phyloP scores from a whole-genome alignment of 2,888 invertebrate species.

The Sphecodes monilicornis region DNA sequence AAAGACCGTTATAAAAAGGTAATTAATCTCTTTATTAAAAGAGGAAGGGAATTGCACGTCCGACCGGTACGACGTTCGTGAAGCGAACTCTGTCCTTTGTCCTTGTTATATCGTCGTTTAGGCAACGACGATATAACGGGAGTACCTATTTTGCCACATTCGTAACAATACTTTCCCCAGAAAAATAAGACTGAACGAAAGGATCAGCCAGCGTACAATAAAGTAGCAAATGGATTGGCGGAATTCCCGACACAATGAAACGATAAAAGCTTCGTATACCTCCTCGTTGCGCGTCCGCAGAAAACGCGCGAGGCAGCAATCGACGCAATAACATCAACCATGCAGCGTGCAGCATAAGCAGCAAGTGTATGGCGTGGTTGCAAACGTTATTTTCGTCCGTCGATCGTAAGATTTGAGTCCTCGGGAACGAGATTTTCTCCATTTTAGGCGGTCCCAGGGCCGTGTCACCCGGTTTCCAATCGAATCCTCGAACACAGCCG shows the following conservation, averaged over 20 bases:
- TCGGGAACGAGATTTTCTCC: neutral
- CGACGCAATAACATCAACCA: neutral
- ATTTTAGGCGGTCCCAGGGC: neutral
- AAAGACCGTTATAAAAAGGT: too few species aligned
- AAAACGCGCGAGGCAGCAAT: neutral
- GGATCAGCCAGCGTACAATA: neutral
- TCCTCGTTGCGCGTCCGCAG: neutral
- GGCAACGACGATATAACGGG: too few species aligned
- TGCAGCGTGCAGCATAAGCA: neutral
- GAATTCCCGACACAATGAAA: neutral
- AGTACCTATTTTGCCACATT: too few species aligned
- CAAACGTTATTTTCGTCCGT: neutral
- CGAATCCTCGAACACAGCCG: neutral
- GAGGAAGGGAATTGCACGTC: too few species aligned
- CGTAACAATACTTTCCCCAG: too few species aligned
- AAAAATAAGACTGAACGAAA: neutral
- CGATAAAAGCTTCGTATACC: neutral
- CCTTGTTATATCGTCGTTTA: too few species aligned
- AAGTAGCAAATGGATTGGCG: neutral
- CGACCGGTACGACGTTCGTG: too few species aligned
- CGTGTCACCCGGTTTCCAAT: neutral
- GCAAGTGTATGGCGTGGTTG: neutral
- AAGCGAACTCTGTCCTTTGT: too few species aligned
- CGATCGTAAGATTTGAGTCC: conserved; percentile 1
- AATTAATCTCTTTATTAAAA: too few species aligned